A percentile compares a stretch with the other conserved stretches of the same genome.
Conservation (phyloP, 2,113 vertebrate genomes). For the Coryphaenoides rupestris region DNA sequence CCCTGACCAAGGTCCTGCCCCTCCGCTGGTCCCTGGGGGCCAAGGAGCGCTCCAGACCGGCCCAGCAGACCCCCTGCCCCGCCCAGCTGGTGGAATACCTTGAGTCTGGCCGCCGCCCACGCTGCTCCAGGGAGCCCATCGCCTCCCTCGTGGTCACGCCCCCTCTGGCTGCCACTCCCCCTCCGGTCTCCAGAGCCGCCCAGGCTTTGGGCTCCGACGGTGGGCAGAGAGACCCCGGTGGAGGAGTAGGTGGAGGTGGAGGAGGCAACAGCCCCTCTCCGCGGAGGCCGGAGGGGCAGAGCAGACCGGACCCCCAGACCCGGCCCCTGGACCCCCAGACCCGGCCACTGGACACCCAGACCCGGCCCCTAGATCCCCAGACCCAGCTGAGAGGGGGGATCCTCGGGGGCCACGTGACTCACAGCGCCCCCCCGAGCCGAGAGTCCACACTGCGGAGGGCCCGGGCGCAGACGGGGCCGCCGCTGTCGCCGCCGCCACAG, state of each 20-base stretch:
- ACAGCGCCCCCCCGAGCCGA: slow-evolving; percentile 60
- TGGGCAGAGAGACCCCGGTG: slow-evolving; percentile 39
- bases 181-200: no score
- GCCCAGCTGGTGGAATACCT: slow-evolving; percentile 84
- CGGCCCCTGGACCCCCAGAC: slow-evolving; percentile 68
- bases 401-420: slow-evolving; percentile 41
- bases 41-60: slow-evolving; percentile 67
- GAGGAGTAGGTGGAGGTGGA: slow-evolving; percentile 45
- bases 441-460: slow-evolving; percentile 65
- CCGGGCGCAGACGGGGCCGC: slow-evolving; percentile 29
- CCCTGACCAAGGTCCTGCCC: slow-evolving; percentile 70
- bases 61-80: slow-evolving; percentile 56
- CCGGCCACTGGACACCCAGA: slow-evolving; percentile 44
- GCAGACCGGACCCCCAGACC: slow-evolving; percentile 43
- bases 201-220: slow-evolving; percentile 30
- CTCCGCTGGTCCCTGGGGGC: slow-evolving; percentile 81
- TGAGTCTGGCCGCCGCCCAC: slow-evolving; percentile 84
- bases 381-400: slow-evolving; percentile 39
- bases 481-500: not conserved
- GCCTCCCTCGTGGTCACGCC: slow-evolving; percentile 66
- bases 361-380: slow-evolving; percentile 55
- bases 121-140: slow-evolving; percentile 83
- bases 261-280: slow-evolving; percentile 43
- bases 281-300: slow-evolving; percentile 53
- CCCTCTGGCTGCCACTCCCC: slow-evolving; percentile 51